Base-by-base conservation (phyloP, 2,113 vertebrate genomes). In the Syrmaticus mikado region DNA sequence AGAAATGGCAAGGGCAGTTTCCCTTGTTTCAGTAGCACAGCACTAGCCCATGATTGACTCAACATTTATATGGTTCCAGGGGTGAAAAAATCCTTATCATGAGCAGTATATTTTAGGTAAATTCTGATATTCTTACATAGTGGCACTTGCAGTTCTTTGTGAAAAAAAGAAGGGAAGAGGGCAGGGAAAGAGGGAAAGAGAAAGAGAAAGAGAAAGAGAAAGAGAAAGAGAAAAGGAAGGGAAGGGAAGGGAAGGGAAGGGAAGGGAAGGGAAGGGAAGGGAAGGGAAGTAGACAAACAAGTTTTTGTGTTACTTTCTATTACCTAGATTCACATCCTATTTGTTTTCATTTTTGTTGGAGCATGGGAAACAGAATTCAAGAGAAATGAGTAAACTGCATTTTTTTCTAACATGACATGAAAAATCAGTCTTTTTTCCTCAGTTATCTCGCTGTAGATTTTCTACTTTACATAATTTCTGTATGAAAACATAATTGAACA, bases 1-100 rank as follows among this genome's bases (percentile, higher is more conserved):
- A 21, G 4, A 52, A 13, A 8, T 0, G 2, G 2, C 0, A 0
- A 75, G 24, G 10, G 72, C 24, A 5, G 8, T 45, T 45, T 65
- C 19, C 18, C 14, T 28, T 76, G 38, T 12, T 24, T 13, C 30
- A 18, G 21, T n/a, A 53, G 12, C 53, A 40, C 46, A 74, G 53
- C 45, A 28, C 13, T 38, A 50, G 27, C 58, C 22, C 20, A 4
- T 50, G 41, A 36, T 43, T 61, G 16, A 28, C 41, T 38, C 55
- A 73, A 25, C 19, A 22, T 17, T 36, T 43, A 17, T 36, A 46
- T 45, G 28, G 16, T 32, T 79, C 36, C 32, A 32, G 24, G 10
- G 52, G 34, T 25, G 87, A 68, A 79, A 89, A 92, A 60, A 13
- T 30, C 46, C 50, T 88, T 41, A 11, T 8, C 13, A 13, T 41